A percentile compares a stretch with the other conserved stretches of the same genome.
Conservation (phyloP, 2,888 invertebrate species). For the Eurytoma californica region DNA sequence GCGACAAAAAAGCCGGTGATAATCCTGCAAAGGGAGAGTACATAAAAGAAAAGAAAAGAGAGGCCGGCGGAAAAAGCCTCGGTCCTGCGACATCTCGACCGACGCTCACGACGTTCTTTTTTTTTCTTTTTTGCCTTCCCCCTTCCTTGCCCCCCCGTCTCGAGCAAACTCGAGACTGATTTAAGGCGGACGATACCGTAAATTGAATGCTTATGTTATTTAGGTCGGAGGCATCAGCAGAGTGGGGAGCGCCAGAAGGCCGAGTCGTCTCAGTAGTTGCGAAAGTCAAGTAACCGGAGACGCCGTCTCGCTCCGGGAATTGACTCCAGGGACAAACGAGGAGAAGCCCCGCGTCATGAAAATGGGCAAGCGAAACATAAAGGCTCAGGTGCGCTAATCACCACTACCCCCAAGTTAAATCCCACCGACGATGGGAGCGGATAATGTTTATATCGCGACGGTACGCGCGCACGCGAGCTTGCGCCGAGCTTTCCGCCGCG, state of each 20-base stretch:
- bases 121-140: background rate
- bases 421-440: background rate
- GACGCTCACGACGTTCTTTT: background rate
- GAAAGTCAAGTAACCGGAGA: constrained; percentile 75
- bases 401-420: background rate
- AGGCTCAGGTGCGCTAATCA: constrained; percentile 80
- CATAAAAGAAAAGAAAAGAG: constrained; percentile 3
- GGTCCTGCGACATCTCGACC: background rate
- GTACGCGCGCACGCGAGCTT: background rate
- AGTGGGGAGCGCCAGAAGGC: constrained; percentile 69
- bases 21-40: background rate
- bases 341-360: constrained; percentile 78
- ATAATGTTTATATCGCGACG: constrained; percentile 2
- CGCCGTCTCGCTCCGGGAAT: constrained; percentile 72
- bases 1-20: background rate
- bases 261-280: constrained; percentile 76
- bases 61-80: constrained; percentile 13
- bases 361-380: constrained; percentile 93
- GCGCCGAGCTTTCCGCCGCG: background rate
- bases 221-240: constrained; percentile 70
- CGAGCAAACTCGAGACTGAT: constrained; percentile 9
- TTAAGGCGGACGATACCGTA: constrained; percentile 37
- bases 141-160: background rate
- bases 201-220: constrained; percentile 52
- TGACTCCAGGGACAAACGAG: constrained; percentile 75